phyloP scores from a whole-genome alignment of 2,113 vertebrate species.

The Melanerpes aurifrons region DNA sequence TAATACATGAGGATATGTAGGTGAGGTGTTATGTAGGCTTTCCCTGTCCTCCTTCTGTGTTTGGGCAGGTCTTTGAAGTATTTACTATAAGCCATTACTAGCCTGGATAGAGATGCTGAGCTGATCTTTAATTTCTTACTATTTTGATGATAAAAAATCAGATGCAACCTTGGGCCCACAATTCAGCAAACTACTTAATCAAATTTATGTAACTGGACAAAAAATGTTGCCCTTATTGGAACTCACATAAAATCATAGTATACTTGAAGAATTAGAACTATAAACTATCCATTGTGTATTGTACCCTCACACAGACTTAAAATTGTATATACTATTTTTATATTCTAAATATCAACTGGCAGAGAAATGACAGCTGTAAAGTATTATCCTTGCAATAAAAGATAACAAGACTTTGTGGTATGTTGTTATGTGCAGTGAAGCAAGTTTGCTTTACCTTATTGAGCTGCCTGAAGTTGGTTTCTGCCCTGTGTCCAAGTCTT shows the following conservation, averaged over 20 bases:
- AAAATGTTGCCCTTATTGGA: neutral
- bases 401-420: neutral
- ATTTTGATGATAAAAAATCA: neutral
- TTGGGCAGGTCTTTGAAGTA: neutral
- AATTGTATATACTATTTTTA: conserved; percentile 30
- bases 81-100: neutral
- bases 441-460: neutral
- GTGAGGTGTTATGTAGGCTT: neutral
- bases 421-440: neutral
- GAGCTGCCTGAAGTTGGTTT: neutral
- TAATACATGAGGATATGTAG: neutral
- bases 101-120: neutral
- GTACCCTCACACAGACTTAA: neutral
- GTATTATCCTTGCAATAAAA: conserved; percentile 7
- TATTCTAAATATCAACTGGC: conserved; percentile 6
- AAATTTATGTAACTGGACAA: neutral
- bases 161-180: neutral
- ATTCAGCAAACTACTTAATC: neutral
- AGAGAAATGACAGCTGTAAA: neutral
- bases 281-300: neutral
- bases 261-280: neutral
- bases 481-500: neutral
- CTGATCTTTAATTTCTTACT: neutral
- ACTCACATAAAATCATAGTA: neutral
- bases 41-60: neutral